phyloP scores from a whole-genome alignment of 2,888 invertebrate species.

The Eutolmus rufibarbis region DNA sequence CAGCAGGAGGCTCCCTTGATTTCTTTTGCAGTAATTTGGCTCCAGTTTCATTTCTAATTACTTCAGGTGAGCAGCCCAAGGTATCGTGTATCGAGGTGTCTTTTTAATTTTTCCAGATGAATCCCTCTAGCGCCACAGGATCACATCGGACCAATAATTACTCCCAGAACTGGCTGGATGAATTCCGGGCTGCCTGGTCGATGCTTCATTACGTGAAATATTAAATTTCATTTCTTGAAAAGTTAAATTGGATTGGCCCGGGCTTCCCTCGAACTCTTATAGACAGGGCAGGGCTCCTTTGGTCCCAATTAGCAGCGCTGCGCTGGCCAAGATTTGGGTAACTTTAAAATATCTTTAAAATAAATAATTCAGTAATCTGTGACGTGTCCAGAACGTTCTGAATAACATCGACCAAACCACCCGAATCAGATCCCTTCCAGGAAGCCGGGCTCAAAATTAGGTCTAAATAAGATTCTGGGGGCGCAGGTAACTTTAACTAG shows the following conservation, averaged over 20 bases:
- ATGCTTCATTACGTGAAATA: neutral
- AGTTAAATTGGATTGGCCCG: neutral
- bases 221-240: conserved; percentile 11
- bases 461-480: neutral
- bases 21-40: conserved; percentile 1
- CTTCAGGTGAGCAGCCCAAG: neutral
- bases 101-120: neutral
- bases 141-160: neutral
- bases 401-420: neutral
- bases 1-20: neutral
- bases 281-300: neutral
- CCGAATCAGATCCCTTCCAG: neutral
- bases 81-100: conserved; percentile 4
- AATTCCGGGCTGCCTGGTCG: neutral
- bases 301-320: neutral
- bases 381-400: neutral
- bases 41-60: conserved; percentile 11
- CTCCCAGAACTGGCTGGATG: neutral
- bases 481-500: neutral
- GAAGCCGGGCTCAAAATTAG: neutral
- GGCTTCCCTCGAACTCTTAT: neutral
- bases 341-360: neutral
- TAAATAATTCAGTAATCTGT: neutral
- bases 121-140: neutral
- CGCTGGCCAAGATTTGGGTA: neutral